Base-by-base conservation (phyloP, 30 jellyfish, hydroid and myxozoan genomes). In the Morbakka virulenta region DNA sequence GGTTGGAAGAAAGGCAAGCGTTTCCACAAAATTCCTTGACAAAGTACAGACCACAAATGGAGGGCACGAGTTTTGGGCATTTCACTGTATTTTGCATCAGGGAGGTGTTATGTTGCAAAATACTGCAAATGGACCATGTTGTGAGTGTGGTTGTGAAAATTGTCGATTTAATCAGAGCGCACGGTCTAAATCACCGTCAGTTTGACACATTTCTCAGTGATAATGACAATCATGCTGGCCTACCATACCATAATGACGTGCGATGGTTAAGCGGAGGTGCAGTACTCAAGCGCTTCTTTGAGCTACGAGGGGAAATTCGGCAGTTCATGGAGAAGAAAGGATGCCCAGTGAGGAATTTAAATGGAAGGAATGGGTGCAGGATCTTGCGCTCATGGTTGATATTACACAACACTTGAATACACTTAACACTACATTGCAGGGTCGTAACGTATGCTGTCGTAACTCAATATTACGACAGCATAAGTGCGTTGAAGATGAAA, bases 221-320 rank as follows among this genome's bases (percentile, higher is more conserved):
- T 41, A 41, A 41, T 41, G 17, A 41, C 57, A 41, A 6, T 67
- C 24, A 11, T 30, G 79, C 61, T 50, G 67, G 35, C 67, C 26
- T 67, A 50, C 21, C 35, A 31, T 67, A 67, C 79, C 35, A 22
- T 22, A 25, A 27, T 32, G 79, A 67, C 24, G 67, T 67, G 35
- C 20, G 79, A 20, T 67, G 67, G 79, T 50, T 67, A 29, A 67
- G 79, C 28, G 27, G 79, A 67, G 79, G 79, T 27, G 79, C 79
- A 17, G 35, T 63, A 33, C 75, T 63, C 33, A 30, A 63, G 33
- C 75, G 47, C 29, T 30, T 63, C 47, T 63, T 17, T 34, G 61
- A 67, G 31, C 31, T 67, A 25, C 64, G 74, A 50, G 61, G 20
- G 21, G 79, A 67, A 50, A 74, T 74, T 49, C 14, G 53, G n/a